These are phyloP conservation scores for Strix aluco DNA, from an alignment of 2,113 vertebrate species.

Conservation along the genomic window DNA sequence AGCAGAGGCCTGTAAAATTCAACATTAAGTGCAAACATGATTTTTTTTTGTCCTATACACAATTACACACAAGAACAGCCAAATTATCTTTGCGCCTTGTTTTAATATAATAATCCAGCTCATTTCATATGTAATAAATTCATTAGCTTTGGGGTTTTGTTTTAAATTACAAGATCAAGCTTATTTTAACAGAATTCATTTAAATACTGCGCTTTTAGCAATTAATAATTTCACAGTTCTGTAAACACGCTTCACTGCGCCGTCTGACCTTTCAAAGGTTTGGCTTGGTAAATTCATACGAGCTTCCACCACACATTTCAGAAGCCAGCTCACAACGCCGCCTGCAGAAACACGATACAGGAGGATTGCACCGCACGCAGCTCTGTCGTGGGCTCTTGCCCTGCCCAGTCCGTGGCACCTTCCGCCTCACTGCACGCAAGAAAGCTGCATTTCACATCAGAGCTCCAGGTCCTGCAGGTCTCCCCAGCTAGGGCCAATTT, in stretches of 20 bases:
- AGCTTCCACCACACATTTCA: background rate
- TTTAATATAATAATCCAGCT: slow-evolving; percentile 24
- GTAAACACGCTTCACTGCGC: background rate
- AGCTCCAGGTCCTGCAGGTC: slow-evolving; percentile 88
- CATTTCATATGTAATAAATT: background rate
- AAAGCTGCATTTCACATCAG: background rate
- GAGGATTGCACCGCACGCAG: fast-evolving
- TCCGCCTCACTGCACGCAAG: fast-evolving
- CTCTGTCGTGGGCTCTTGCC: background rate
- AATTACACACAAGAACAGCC: background rate
- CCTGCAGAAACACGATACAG: fast-evolving
- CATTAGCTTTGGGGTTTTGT: background rate
- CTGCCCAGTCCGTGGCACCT: fast-evolving
- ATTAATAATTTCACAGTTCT: background rate
- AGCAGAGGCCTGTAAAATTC: background rate
- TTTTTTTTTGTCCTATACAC: background rate
- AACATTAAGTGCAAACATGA: background rate
- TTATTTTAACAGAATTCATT: slow-evolving; percentile 11
- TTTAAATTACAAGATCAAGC: background rate
- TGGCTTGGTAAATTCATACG: background rate
- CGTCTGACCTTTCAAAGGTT: background rate
- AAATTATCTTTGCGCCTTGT: background rate
- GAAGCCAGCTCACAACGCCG: background rate
- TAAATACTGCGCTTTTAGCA: slow-evolving; percentile 1
- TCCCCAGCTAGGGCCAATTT: slow-evolving; percentile 92